Evolutionary conservation across 2,888 invertebrate species (phyloP), one percentile per base, ranked within the genome.

Genomic region (Conistra vaccinii): DNA sequence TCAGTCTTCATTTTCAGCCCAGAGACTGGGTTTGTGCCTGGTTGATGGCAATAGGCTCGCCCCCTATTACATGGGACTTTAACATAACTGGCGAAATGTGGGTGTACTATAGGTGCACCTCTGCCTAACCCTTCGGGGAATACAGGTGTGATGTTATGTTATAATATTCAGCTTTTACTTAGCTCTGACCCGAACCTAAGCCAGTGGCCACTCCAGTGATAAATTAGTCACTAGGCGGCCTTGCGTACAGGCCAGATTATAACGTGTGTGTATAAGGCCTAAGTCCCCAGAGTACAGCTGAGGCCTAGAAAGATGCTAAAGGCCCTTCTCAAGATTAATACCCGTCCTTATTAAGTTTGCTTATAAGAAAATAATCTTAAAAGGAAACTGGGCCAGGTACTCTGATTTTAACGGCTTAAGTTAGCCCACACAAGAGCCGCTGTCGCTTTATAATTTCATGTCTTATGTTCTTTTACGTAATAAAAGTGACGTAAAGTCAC

Each of bases 301-400:
- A 45, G 67, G 60, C 53, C 35, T 57, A 58, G 35, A 66, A 66
- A 72, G 62, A 35, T 42, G 48, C 57, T 55, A 78, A 32, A 81
- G 65, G 62, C 73, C 68, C 57, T 66, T 48, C 35, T 73, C 26
- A 65, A 76, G 82, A 86, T 85, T 75, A 86, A 29, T 29, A 3
- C 32, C 35, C 20, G 17, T n/a, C 5, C 45, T 66, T 77, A 77
- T 70, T 70, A 60, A 65, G 53, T 65, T 77, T 75, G 63, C 26
- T 23, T 81, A 42, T 67, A 62, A 26, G 32, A 76, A 69, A 45
- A 80, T 60, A 79, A 69, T 81, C 55, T 57, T 55, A 14, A 67
- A 45, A 42, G 32, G 29, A 80, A 66, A 48, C 26, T 68, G 26
- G 39, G 58, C 57, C 42, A 29, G 10, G 39, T 39, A 9, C 7